These are phyloP conservation scores for Cosmorhoe ocellata DNA, from an alignment of 2,888 invertebrate species.

Conservation along the genomic window DNA sequence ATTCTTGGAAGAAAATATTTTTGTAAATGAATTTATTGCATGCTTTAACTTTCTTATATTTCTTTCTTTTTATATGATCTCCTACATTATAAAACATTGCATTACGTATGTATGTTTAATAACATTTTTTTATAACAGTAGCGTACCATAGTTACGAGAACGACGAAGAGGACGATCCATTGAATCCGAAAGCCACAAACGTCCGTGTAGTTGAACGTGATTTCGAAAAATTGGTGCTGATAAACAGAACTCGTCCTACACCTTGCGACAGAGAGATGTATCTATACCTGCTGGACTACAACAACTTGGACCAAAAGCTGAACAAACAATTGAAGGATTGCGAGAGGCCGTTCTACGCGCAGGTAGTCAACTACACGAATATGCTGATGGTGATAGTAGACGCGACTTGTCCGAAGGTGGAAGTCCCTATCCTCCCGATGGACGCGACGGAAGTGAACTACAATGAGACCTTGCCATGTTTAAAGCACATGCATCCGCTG, in stretches of 20 bases:
- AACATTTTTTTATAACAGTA: conserved; percentile 44
- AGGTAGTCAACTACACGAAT: conserved; percentile 89
- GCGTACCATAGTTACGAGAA: conserved; percentile 74
- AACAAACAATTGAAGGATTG: conserved; percentile 70
- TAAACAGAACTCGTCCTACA: conserved; percentile 90
- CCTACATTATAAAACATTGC: too few species aligned
- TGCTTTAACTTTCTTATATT: too few species aligned
- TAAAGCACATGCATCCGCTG: conserved; percentile 81
- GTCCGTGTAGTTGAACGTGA: conserved; percentile 77
- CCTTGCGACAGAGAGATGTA: conserved; percentile 91
- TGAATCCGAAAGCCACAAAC: conserved; percentile 64
- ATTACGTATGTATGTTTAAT: not conserved
- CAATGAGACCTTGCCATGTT: conserved; percentile 84
- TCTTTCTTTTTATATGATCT: too few species aligned
- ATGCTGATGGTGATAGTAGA: conserved; percentile 90
- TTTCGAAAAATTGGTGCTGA: conserved; percentile 85
- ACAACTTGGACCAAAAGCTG: conserved; percentile 74
- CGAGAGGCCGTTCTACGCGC: conserved; percentile 86
- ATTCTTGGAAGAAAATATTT: too few species aligned
- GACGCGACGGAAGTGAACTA: conserved; percentile 77
- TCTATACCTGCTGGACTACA: conserved; percentile 79
- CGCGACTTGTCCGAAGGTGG: conserved; percentile 81
- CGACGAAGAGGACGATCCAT: conserved; percentile 72
- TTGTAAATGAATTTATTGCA: too few species aligned
- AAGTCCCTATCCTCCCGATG: conserved; percentile 65